Conservation (phyloP, 2,888 invertebrate genomes). For the Philopedon plagiatum region DNA sequence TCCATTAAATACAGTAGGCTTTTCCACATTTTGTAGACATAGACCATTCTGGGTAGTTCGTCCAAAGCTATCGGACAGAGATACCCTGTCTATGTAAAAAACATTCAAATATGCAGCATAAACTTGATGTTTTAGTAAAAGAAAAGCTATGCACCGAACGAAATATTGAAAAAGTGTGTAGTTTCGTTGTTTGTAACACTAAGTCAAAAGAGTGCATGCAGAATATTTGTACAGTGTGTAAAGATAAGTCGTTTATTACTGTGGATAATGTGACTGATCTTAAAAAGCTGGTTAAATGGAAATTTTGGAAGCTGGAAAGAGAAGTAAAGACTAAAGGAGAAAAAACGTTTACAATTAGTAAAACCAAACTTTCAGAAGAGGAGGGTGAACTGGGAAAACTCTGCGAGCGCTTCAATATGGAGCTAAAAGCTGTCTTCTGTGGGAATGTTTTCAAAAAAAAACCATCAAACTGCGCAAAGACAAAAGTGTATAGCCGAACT, state of each 20-base stretch:
- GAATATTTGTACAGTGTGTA: background rate
- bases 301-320: background rate
- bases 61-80: background rate
- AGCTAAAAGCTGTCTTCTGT: background rate
- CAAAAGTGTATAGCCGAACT: too few species aligned
- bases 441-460: background rate
- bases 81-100: background rate
- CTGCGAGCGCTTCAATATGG: background rate
- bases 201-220: too few species aligned
- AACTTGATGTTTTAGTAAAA: background rate
- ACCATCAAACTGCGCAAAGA: background rate
- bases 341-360: background rate
- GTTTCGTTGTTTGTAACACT: too few species aligned
- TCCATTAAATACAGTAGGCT: background rate
- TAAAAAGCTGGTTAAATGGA: too few species aligned
- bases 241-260: too few species aligned
- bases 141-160: background rate
- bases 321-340: too few species aligned
- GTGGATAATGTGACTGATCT: too few species aligned
- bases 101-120: too few species aligned
- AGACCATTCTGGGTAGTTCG: background rate
- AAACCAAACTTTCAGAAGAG: too few species aligned
- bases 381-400: background rate
- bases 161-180: too few species aligned
- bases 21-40: too few species aligned